Evolutionary conservation across 1,140 invertebrate genomes (phyloP).

Genomic region (Paraescarpia echinospica): DNA sequence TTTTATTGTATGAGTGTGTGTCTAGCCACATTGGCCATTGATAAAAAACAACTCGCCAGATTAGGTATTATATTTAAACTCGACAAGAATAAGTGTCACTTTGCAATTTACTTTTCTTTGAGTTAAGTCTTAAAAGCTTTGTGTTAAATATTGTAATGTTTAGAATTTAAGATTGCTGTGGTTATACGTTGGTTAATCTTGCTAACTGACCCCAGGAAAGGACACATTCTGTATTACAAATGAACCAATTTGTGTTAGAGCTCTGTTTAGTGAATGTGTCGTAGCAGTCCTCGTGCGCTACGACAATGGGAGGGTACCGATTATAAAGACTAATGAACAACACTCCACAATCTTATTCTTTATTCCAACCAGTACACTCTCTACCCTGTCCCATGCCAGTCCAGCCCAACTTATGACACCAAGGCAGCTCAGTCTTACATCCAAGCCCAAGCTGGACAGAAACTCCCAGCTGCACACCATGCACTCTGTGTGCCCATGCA

Average conservation of each 20-base stretch:
- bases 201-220: background rate
- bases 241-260: background rate
- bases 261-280: background rate
- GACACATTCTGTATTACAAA: background rate
- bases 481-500: no score
- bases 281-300: no score
- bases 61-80: background rate
- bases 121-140: background rate
- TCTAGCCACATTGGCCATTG: background rate
- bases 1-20: background rate
- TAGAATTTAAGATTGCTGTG: background rate
- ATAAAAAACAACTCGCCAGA: background rate
- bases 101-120: background rate
- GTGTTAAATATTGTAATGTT: background rate
- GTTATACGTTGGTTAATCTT: background rate
- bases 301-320: no score
- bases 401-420: no score
- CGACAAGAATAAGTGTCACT: background rate
- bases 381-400: no score
- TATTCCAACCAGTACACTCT: no score
- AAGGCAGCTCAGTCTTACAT: no score
- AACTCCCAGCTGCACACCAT: no score
- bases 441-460: no score
- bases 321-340: no score
- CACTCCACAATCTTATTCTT: no score